Base-by-base conservation (phyloP, 2,888 invertebrate species). In the Lordiphosa andalusiaca region DNA sequence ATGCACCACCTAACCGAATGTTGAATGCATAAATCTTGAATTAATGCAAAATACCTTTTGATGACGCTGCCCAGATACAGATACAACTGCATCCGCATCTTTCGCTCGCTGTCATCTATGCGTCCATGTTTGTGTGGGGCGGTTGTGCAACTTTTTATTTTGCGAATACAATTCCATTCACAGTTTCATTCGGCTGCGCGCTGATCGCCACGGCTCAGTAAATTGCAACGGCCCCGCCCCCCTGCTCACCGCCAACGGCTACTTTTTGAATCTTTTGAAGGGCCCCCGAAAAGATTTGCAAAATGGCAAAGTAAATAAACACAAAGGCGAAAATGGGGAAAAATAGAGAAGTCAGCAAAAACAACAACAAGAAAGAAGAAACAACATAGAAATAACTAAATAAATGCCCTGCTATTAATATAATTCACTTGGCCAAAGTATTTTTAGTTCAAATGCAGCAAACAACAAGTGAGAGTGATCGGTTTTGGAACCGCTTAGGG, bases 381-480 rank as follows among this genome's bases (percentile, higher is more conserved):
- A 67, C 64, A 67, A 70, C 69, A 68, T 60, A 62, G 72, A 72
- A 83, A 76, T 73, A 80, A 83, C 80, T 78, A 83, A 78, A 71
- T 83, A 81, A 86, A 86, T 85, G 82, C 81, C 71, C 75, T 69
- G 84, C 86, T 86, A 86, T 87, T 86, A 87, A 86, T 87, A 87
- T 73, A 81, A 87, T 85, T 86, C 84, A 75, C 84, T 86, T 85
- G 86, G 86, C 83, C 74, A 84, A 84, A 69, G 83, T 85, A 87
- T 86, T 86, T 87, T 80, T 84, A 73, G 81, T 76, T 58, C 41
- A 62, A 70, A 60, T 50, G 60, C 58, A 60, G 63, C 63, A 63
- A 73, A 69, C 69, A 75, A 73, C 62, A 67, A 73, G 62, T 56
- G 60, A 67, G 58, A 57, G 39, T 42, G 42, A 61, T 62, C 53